phyloP scores from a whole-genome alignment of 2,113 vertebrate genomes.

The Misgurnus mizolepis region DNA sequence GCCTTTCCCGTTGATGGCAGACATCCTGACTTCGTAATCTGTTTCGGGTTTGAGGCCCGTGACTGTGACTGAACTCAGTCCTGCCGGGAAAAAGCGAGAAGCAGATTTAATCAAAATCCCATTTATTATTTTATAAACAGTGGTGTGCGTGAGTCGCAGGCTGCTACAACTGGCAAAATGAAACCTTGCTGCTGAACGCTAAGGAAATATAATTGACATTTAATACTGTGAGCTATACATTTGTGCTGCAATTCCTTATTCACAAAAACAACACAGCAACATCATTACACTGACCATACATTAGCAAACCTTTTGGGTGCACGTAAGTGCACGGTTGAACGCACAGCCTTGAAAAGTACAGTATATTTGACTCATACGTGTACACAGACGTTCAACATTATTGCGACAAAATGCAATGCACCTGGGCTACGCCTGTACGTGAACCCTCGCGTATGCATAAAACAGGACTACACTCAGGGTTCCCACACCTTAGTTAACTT shows the following conservation, averaged over 20 bases:
- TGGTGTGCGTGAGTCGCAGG: neutral
- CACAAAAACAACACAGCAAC: neutral
- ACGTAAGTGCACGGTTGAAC: no score
- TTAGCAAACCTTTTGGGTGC: no score
- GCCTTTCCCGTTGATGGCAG: conserved; percentile 94
- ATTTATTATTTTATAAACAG: conserved; percentile 27
- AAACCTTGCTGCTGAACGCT: neutral
- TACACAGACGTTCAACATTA: no score
- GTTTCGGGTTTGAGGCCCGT: conserved; percentile 88
- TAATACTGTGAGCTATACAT: neutral
- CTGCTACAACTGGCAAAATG: neutral
- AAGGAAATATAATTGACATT: conserved; percentile 10
- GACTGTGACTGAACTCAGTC: conserved; percentile 77
- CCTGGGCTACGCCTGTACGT: no score
- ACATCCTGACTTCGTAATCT: conserved; percentile 84
- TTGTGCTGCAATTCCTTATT: neutral
- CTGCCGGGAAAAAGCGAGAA: conserved; percentile 52
- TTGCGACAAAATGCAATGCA: no score
- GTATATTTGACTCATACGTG: no score
- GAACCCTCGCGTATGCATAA: no score
- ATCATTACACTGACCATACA: no score
- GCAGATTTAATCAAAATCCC: conserved; percentile 26
- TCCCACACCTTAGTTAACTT: no score
- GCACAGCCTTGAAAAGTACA: no score
- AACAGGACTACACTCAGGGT: no score